Evolutionary conservation across 2,797 vertebrate species (phyloP).

Genomic region (Phaenicophaeus curvirostris): DNA sequence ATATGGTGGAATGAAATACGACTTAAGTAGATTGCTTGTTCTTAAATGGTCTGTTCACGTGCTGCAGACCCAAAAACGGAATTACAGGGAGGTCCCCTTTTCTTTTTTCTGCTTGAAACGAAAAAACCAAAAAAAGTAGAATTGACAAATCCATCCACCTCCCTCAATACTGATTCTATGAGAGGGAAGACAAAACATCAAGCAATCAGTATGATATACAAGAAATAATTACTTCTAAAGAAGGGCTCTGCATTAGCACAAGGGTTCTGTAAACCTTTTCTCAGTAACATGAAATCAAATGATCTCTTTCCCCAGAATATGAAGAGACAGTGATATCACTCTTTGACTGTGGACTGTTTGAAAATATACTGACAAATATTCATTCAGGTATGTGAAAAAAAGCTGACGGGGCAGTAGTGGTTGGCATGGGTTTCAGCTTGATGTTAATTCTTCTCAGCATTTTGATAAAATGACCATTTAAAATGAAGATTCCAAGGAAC

Average conservation of each 20-base stretch:
- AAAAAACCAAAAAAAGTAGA: neutral
- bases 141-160: neutral
- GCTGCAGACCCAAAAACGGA: neutral
- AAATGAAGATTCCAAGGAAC: neutral
- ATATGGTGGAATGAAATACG: neutral
- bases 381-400: constrained; percentile 66
- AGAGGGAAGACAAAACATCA: neutral
- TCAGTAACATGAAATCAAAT: neutral
- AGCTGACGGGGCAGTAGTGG: neutral
- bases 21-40: neutral
- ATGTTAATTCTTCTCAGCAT: neutral
- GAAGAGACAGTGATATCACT: constrained; percentile 76
- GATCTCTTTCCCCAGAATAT: constrained; percentile 64
- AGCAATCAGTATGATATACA: neutral
- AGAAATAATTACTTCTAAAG: neutral
- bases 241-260: rapidly evolving
- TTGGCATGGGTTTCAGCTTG: neutral
- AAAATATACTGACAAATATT: constrained; percentile 69
- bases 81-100: neutral
- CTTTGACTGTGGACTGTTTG: constrained; percentile 76
- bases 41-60: neutral
- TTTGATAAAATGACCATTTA: neutral
- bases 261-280: neutral
- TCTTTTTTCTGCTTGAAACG: neutral
- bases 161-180: neutral